Percentiles rank a stretch among this genome's conserved stretches.
Evolutionary conservation across 2,888 invertebrate species (phyloP).

Genomic region (Taphrorychus bicolor): DNA sequence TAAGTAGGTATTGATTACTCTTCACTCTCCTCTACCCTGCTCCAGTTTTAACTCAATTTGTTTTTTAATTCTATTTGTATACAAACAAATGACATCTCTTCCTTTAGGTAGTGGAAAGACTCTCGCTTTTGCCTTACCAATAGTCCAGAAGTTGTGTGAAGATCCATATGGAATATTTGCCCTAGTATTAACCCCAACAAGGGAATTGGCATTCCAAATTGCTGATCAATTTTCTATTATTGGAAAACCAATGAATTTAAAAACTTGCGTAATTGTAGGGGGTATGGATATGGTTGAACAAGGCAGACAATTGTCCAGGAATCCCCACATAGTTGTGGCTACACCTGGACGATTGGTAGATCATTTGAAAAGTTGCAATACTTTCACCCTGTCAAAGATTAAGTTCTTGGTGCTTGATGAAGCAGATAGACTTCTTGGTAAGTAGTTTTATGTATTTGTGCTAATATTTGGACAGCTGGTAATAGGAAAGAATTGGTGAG

Average conservation of each 20-base stretch:
- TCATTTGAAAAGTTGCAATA: conserved; percentile 87
- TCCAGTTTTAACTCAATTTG: too few species aligned
- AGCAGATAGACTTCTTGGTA: conserved; percentile 85
- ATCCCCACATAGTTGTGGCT: conserved; percentile 94
- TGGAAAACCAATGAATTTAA: conserved; percentile 85
- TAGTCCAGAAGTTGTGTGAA: conserved; percentile 87
- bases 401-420: conserved; percentile 94
- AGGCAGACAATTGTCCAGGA: conserved; percentile 79
- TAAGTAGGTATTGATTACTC: too few species aligned
- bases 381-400: conserved; percentile 79
- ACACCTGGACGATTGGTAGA: conserved; percentile 96
- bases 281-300: conserved; percentile 90
- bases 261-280: conserved; percentile 90
- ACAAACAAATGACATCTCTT: neutral
- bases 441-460: neutral
- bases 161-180: conserved; percentile 98
- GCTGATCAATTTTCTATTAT: conserved; percentile 93
- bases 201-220: conserved; percentile 91
- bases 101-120: conserved; percentile 86
- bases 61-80: too few species aligned
- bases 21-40: too few species aligned
- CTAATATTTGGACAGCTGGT: too few species aligned
- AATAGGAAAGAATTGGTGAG: neutral
- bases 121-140: conserved; percentile 94
- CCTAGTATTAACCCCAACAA: conserved; percentile 92